These are phyloP conservation scores for Labeo catla DNA, from an alignment of 2,113 vertebrate genomes.

Conservation along the genomic window DNA sequence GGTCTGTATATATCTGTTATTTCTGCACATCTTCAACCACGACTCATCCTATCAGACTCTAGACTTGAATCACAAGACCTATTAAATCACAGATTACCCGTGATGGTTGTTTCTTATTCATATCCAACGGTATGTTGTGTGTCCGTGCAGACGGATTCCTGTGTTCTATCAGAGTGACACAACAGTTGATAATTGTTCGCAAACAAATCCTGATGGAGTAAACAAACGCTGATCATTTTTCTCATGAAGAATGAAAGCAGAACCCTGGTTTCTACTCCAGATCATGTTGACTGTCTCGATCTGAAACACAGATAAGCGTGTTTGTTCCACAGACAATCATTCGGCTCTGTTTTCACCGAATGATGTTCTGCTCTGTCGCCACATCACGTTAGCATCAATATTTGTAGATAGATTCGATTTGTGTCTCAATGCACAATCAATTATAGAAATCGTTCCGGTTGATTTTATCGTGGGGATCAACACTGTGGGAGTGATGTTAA, in stretches of 20 bases:
- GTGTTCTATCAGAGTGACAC: neutral
- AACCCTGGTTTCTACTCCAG: neutral
- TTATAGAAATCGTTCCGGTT: conserved; percentile 64
- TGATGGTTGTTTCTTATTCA: neutral
- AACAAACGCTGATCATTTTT: neutral
- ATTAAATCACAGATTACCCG: neutral
- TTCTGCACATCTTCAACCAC: neutral
- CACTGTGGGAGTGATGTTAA: conserved; percentile 62
- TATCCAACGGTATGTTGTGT: neutral
- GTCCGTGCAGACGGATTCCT: neutral
- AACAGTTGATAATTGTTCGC: neutral
- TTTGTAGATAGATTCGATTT: conserved; percentile 60
- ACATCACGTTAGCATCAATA: conserved; percentile 21
- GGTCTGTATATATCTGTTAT: neutral
- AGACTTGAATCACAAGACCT: neutral
- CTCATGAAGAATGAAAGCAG: conserved; percentile 8
- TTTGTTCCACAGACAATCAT: conserved; percentile 28
- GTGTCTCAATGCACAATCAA: conserved; percentile 67
- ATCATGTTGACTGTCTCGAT: conserved; percentile 35
- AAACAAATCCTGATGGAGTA: conserved; percentile 36
- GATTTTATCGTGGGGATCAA: conserved; percentile 40
- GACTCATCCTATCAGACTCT: neutral
- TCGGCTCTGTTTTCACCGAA: conserved; percentile 34
- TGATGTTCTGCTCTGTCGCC: conserved; percentile 38
- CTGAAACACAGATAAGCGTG: conserved; percentile 14